Percentiles rank a stretch among this genome's conserved stretches.
Conservation (phyloP, 2,797 vertebrate genomes). For the Synaphobranchus kaupii region DNA sequence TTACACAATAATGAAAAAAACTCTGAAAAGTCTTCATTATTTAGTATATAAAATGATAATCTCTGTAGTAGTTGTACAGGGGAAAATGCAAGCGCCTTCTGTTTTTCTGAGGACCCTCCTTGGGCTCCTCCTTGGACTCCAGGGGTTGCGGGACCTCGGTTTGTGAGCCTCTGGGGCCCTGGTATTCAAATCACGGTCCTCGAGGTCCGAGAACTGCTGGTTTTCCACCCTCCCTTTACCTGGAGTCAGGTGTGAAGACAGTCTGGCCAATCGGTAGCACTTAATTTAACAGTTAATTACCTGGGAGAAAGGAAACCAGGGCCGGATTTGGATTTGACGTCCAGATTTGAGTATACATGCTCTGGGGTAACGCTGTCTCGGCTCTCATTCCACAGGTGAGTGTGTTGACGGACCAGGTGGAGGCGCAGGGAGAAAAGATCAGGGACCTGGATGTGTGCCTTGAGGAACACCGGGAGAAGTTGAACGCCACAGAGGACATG, state of each 20-base stretch:
- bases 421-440: slow-evolving; percentile 98
- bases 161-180: no score
- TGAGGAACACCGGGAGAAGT: slow-evolving; percentile 94
- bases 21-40: neutral
- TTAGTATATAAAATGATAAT: neutral
- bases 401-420: slow-evolving; percentile 96
- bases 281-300: no score
- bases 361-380: neutral
- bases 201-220: no score
- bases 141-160: neutral
- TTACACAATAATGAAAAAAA: neutral
- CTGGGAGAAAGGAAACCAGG: no score
- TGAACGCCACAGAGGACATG: slow-evolving; percentile 95
- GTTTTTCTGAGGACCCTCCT: neutral
- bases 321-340: no score
- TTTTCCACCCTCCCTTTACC: no score
- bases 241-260: no score
- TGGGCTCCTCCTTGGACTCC: neutral
- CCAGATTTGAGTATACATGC: no score
- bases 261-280: no score
- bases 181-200: no score
- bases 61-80: no score
- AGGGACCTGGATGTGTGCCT: slow-evolving; percentile 92
- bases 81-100: no score
- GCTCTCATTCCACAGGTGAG: slow-evolving; percentile 79